Evolutionary conservation across 2,888 invertebrate species (phyloP).

Genomic region (Volucella inflata): DNA sequence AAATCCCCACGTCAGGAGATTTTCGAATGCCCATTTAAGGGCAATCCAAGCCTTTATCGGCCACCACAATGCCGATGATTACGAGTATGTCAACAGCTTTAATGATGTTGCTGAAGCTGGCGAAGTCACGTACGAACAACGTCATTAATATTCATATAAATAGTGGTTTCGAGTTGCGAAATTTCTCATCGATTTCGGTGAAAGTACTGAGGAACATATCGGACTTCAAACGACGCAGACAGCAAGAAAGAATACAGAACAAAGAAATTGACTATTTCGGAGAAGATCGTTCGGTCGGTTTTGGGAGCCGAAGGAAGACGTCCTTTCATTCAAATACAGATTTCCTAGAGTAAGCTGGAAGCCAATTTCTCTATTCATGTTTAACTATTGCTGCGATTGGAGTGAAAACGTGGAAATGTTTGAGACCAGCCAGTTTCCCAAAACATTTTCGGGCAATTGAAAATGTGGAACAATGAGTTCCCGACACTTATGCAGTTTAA

Average conservation of each 20-base stretch:
- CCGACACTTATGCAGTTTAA: constrained; percentile 1
- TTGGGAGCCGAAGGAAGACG: constrained; percentile 61
- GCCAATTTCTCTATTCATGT: constrained; percentile 18
- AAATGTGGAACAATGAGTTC: constrained; percentile 3
- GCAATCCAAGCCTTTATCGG: no score
- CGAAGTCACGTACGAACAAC: not conserved
- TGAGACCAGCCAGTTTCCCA: constrained; percentile 34
- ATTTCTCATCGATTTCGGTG: constrained; percentile 33
- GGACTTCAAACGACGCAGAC: no score
- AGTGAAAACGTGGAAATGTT: not conserved
- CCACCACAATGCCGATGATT: constrained; percentile 54
- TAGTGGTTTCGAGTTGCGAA: constrained; percentile 23
- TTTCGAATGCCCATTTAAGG: constrained; percentile 18
- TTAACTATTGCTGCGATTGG: constrained; percentile 4
- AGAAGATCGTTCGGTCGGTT: constrained; percentile 68
- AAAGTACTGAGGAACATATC: not conserved
- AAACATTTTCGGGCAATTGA: not conserved
- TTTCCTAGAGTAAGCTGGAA: not conserved
- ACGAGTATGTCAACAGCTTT: constrained; percentile 55
- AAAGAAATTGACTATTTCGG: constrained; percentile 11
- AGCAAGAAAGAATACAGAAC: not conserved
- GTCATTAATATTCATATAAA: constrained; percentile 19
- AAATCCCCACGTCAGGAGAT: no score
- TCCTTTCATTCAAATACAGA: constrained; percentile 22
- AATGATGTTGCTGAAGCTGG: constrained; percentile 10